Percentiles rank a stretch among this genome's conserved stretches.
phyloP scores from a whole-genome alignment of 2,888 invertebrate genomes.

The Watsonalla binaria region DNA sequence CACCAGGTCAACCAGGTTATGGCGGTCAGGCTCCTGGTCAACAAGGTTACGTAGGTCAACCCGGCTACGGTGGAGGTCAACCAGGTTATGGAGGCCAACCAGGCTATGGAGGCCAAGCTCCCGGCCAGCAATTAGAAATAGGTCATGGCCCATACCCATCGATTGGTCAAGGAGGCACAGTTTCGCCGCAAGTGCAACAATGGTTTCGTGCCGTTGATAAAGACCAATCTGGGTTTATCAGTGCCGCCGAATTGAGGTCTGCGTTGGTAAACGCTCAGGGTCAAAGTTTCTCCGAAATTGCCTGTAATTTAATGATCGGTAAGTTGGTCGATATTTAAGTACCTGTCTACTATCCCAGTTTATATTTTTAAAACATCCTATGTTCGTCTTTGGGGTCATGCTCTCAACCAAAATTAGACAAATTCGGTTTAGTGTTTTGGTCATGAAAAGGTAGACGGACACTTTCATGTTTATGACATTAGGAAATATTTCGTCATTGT shows the following conservation, averaged over 20 bases:
- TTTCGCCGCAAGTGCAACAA: constrained; percentile 86
- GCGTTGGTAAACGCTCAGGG: constrained; percentile 93
- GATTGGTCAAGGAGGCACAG: constrained; percentile 68
- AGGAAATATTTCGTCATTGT: no score
- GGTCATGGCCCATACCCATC: constrained; percentile 73
- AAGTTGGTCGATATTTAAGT: constrained; percentile 23
- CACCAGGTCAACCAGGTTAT: constrained; percentile 17
- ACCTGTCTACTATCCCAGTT: no score
- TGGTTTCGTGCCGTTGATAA: constrained; percentile 92
- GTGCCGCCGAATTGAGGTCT: constrained; percentile 85
- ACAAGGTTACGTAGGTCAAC: constrained; percentile 32
- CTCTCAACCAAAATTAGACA: no score
- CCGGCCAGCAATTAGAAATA: constrained; percentile 50
- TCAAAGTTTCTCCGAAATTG: constrained; percentile 87
- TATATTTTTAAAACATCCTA: no score
- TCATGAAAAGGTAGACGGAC: no score
- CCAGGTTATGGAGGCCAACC: constrained; percentile 14
- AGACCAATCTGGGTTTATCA: constrained; percentile 90
- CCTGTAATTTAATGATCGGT: constrained; percentile 93
- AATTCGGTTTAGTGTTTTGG: no score
- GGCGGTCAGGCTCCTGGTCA: constrained; percentile 21
- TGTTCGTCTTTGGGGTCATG: no score
- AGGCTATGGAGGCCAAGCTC: constrained; percentile 21
- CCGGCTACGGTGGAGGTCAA: constrained; percentile 16
- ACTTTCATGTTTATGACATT: no score